A percentile compares a stretch with the other conserved stretches of the same genome.
These are phyloP conservation scores for Mus spicilegus DNA, from an alignment of 2,113 vertebrate species.

Conservation along the genomic window DNA sequence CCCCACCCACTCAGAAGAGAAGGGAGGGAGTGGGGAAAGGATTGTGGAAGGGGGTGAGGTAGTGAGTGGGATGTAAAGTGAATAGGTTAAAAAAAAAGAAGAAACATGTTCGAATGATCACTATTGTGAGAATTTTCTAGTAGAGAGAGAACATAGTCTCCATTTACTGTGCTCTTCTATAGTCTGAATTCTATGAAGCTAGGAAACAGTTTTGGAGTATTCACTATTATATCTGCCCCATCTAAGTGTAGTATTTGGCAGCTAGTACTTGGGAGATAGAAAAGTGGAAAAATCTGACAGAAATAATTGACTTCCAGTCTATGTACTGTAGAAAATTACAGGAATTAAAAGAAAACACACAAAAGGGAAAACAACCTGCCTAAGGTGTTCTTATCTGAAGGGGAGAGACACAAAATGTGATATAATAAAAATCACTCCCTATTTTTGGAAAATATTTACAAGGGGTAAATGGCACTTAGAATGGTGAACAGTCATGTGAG, in stretches of 20 bases:
- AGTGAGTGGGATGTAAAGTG: too few relatives aligned
- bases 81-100: neutral
- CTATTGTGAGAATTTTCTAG: neutral
- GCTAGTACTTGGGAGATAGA: neutral
- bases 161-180: neutral
- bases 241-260: constrained; percentile 26
- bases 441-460: neutral
- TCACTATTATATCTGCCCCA: neutral
- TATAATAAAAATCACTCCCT: neutral
- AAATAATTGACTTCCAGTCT: neutral
- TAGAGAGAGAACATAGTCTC: constrained; percentile 24
- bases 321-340: neutral
- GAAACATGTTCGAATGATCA: constrained; percentile 1
- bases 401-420: neutral
- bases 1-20: too few relatives aligned
- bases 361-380: neutral
- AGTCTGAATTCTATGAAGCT: neutral
- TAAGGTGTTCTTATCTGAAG: neutral
- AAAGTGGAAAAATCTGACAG: constrained; percentile 20
- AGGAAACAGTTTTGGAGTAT: neutral
- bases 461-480: neutral
- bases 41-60: too few relatives aligned
- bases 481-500: neutral
- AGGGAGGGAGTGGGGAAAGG: too few relatives aligned
- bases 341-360: neutral